A percentile compares a stretch with the other conserved stretches of the same genome.
phyloP scores from a whole-genome alignment of 2,113 vertebrate genomes.

The Daubentonia madagascariensis region DNA sequence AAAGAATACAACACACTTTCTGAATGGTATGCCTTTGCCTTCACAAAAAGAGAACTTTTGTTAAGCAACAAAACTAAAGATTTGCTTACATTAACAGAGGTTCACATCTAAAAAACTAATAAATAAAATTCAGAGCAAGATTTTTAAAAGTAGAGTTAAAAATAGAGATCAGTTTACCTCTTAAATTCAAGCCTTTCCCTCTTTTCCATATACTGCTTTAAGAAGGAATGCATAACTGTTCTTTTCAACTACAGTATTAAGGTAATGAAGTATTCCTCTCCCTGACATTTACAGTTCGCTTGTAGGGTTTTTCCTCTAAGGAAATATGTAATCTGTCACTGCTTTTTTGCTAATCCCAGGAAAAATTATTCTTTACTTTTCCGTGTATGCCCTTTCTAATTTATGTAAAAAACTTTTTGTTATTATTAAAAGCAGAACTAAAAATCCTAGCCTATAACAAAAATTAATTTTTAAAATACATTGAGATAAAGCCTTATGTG shows the following conservation, averaged over 20 bases:
- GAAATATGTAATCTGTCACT: background rate
- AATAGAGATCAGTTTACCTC: background rate
- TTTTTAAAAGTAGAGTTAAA: background rate
- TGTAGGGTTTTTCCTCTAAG: background rate
- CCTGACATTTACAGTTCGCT: background rate
- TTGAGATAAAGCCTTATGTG: background rate
- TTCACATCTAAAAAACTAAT: background rate
- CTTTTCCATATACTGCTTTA: background rate
- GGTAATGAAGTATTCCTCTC: background rate
- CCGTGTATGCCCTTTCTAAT: background rate
- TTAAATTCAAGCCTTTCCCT: background rate
- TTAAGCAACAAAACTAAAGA: background rate
- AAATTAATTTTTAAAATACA: background rate
- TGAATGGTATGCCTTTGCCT: background rate
- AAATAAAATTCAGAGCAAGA: background rate
- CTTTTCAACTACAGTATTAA: background rate
- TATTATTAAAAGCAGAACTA: conserved; percentile 4
- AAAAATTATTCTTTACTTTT: background rate
- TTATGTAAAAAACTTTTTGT: background rate
- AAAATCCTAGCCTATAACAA: background rate
- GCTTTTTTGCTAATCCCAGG: background rate
- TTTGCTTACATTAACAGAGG: background rate
- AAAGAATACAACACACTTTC: background rate
- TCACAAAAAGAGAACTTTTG: background rate
- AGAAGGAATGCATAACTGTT: background rate